Evolutionary conservation across 2,797 vertebrate species (phyloP), one percentile per base, ranked within the genome.

Genomic region (Rhyacichthys aspro): DNA sequence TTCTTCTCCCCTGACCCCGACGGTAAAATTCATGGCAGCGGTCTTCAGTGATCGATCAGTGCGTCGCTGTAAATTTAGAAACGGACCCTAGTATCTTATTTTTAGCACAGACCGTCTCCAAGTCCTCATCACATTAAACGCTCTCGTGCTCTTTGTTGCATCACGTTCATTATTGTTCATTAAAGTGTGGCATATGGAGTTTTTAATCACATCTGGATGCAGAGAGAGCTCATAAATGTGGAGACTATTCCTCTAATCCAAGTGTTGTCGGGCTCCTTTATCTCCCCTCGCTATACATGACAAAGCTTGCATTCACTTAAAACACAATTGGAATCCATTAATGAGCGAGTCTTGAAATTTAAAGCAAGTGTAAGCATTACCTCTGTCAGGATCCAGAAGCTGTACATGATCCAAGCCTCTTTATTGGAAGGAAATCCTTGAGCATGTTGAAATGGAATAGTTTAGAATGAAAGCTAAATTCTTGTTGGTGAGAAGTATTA

Each of bases 401-500:
- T 75, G 66, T 85, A 68, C 85, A 59, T 90, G 90, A 91, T 92
- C 91, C 85, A 74, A 83, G 73, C 48, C 81, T 88, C 39, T 88
- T 55, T 59, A 81, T 43, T 34, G 86, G 89, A 84, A 83, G 88
- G 85, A 84, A 90, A 91, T 92, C 90, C 76, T 92, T 92, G 90
- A 90, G 86, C 86, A 90, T 37, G 3, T 1, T 10, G 36, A n/a
- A 49, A 48, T n/a, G n/a, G 17, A 92, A 93, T 93, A 90, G 92
- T 94, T 92, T 90, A n/a, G 91, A 94, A 94, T 94, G 94, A 95
- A 94, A 93, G 92, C 90, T 91, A 93, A 94, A 94, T 95, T 95
- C 93, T 94, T 95, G 92, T 90, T 92, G 93, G 95, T 96, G 94
- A 93, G 93, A 93, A 91, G 92, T 50, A 96, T 98, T 96, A 95